Percentiles rank a stretch among this genome's conserved stretches.
These are phyloP conservation scores for Lutjanus argentimaculatus DNA, from an alignment of 2,797 vertebrate genomes.

Conservation along the genomic window DNA sequence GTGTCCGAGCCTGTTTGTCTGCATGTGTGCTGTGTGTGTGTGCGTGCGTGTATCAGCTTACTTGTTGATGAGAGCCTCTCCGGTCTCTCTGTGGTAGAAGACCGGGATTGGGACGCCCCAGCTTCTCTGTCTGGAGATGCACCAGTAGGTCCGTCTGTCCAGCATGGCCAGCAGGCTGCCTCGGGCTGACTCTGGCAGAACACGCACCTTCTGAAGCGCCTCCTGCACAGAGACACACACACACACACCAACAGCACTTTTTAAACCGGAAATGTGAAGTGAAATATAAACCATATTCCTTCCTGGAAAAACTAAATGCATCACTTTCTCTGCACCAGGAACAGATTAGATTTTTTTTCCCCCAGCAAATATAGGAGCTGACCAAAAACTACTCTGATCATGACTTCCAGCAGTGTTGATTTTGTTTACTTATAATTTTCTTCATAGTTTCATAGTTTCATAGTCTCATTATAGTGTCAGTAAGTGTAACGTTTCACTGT, in stretches of 20 bases:
- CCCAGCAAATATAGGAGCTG: background rate
- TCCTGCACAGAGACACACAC: constrained; percentile 83
- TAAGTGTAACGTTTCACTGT: no score
- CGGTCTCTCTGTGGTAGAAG: constrained; percentile 93
- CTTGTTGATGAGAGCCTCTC: constrained; percentile 93
- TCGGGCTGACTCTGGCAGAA: constrained; percentile 90
- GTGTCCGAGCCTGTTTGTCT: background rate
- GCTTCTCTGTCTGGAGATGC: constrained; percentile 95
- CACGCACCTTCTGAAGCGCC: constrained; percentile 91
- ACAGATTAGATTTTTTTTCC: background rate
- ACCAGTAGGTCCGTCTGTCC: constrained; percentile 96
- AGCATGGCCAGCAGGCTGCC: constrained; percentile 91
- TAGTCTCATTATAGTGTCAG: no score
- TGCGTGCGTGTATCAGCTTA: constrained; percentile 56
- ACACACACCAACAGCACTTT: constrained; percentile 12
- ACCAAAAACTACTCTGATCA: background rate
- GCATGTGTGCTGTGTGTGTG: background rate
- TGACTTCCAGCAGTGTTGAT: no score
- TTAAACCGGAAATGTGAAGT: background rate
- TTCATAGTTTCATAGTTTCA: no score
- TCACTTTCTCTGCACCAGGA: background rate
- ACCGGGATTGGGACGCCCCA: constrained; percentile 98
- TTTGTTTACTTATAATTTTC: no score
- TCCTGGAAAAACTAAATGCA: background rate
- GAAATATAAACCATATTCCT: background rate